phyloP scores from a whole-genome alignment of 2,113 vertebrate species.

The Copsychus sechellarum region DNA sequence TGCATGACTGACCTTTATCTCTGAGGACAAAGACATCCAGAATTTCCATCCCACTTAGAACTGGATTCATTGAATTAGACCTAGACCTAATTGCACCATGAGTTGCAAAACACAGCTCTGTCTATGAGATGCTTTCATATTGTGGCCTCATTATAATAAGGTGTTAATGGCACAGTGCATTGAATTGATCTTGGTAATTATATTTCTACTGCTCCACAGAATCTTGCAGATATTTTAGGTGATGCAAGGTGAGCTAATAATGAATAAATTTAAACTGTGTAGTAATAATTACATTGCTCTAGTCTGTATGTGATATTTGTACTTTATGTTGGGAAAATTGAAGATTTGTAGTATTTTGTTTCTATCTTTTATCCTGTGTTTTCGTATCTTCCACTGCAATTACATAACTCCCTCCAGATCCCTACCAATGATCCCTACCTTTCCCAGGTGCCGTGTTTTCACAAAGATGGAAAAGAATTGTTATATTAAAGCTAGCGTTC shows the following conservation, averaged over 20 bases:
- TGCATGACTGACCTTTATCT: neutral
- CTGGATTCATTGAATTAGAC: neutral
- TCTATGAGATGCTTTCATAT: neutral
- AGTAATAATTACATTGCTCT: neutral
- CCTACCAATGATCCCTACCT: neutral
- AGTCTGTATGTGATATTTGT: neutral
- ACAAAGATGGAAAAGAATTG: neutral
- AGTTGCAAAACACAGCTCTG: slow-evolving; percentile 12
- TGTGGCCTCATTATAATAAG: neutral
- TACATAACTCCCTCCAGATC: neutral
- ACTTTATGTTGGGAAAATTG: neutral
- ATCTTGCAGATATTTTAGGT: neutral
- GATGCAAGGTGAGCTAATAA: neutral
- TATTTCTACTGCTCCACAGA: slow-evolving; percentile 15
- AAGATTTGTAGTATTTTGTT: neutral
- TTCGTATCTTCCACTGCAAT: neutral
- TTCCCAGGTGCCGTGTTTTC: neutral
- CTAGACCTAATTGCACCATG: slow-evolving; percentile 7
- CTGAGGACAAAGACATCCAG: neutral
- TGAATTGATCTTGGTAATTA: slow-evolving; percentile 26
- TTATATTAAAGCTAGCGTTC: neutral
- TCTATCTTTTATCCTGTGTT: neutral
- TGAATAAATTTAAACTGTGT: neutral
- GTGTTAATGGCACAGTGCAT: neutral
- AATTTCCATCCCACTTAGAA: slow-evolving; percentile 36